A percentile compares a stretch with the other conserved stretches of the same genome.
Evolutionary conservation across 1,140 invertebrate species (phyloP).

Genomic region (Chionoecetes opilio): DNA sequence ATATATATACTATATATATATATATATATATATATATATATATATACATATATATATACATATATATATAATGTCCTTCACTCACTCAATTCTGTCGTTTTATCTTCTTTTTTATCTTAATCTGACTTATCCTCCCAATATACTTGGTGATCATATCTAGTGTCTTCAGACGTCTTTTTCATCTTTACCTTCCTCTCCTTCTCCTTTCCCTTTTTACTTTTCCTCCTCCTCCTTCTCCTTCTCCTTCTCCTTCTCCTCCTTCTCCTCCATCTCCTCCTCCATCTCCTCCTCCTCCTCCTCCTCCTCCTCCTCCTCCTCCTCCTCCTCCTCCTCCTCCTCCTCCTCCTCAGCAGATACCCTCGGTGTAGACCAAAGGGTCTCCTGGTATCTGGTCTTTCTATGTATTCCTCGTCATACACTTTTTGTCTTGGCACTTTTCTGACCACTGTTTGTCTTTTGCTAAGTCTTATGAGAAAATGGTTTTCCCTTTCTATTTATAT

Average conservation of each 20-base stretch:
- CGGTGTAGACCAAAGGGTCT: too few species aligned
- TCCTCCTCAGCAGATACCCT: too few species aligned
- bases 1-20: constrained; percentile 61
- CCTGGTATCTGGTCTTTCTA: too few species aligned
- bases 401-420: background rate
- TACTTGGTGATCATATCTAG: background rate
- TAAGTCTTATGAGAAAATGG: background rate
- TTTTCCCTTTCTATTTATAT: background rate
- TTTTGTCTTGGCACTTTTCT: background rate
- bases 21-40: constrained; percentile 66
- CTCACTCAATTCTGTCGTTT: too few species aligned
- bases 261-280: background rate
- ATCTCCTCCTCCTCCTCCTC: background rate
- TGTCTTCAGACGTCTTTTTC: background rate
- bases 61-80: constrained; percentile 51
- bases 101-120: too few species aligned
- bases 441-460: background rate
- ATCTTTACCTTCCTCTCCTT: background rate
- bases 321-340: background rate
- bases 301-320: background rate
- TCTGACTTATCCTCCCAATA: too few species aligned
- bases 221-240: background rate
- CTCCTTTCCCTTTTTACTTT: too few species aligned
- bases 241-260: background rate
- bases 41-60: constrained; percentile 59